Conservation (phyloP, 2,888 invertebrate species). For the Eudemis profundana region DNA sequence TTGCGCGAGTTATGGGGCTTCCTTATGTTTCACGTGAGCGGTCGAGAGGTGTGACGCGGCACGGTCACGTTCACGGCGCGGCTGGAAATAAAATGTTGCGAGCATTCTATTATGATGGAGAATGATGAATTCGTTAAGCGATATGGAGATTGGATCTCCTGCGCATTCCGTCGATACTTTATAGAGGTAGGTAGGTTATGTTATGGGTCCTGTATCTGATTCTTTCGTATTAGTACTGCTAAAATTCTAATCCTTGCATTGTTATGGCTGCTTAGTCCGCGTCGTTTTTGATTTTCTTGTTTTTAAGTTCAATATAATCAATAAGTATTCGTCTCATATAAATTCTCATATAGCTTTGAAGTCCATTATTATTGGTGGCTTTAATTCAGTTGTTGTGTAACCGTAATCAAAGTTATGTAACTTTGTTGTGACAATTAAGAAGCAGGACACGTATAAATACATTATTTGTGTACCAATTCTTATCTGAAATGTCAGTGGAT, state of each 20-base stretch:
- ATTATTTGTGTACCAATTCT: conserved; percentile 26
- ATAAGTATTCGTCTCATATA: background rate
- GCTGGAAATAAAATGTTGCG: conserved; percentile 52
- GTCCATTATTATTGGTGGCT: background rate
- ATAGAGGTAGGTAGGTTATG: background rate
- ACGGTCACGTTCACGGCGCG: conserved; percentile 74
- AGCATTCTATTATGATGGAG: conserved; percentile 29
- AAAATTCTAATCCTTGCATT: too few species aligned
- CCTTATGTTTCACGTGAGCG: conserved; percentile 60
- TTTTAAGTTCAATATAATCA: too few species aligned
- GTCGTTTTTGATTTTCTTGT: too few species aligned
- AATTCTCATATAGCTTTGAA: background rate
- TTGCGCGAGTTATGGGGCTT: conserved; percentile 68
- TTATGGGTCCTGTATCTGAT: too few species aligned
- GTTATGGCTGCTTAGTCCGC: too few species aligned
- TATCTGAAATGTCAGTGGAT: conserved; percentile 40
- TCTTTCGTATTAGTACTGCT: too few species aligned
- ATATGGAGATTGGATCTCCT: conserved; percentile 11
- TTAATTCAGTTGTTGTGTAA: background rate
- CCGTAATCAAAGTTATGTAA: background rate
- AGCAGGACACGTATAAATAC: conserved; percentile 34
- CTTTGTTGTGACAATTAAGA: background rate
- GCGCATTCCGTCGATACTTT: background rate
- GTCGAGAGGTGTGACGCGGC: conserved; percentile 59
- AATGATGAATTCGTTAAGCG: conserved; percentile 26